These are phyloP conservation scores for Plusia festucae DNA, from an alignment of 2,888 invertebrate genomes.

Conservation along the genomic window DNA sequence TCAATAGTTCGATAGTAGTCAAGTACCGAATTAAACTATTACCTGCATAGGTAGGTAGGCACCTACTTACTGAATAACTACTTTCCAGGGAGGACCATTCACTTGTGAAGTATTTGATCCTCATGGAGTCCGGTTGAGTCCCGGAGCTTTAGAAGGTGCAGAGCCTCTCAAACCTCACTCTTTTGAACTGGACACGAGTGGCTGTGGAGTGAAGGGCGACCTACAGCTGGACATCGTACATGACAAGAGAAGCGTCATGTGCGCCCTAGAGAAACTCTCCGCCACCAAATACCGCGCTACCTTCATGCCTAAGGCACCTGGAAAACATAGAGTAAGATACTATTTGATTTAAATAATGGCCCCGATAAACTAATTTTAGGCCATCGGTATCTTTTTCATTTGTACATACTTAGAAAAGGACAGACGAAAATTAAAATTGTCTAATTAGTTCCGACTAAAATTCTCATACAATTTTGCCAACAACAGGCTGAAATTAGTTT, in stretches of 20 bases:
- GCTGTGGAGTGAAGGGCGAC: constrained; percentile 94
- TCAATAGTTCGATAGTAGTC: no score
- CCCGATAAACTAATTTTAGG: no score
- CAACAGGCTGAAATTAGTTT: no score
- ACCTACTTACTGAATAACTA: neutral
- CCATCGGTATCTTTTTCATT: no score
- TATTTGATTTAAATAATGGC: neutral
- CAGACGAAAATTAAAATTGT: no score
- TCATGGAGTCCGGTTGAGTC: constrained; percentile 94
- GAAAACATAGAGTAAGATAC: constrained; percentile 92
- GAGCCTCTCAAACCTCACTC: constrained; percentile 96
- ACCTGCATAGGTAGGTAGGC: no score
- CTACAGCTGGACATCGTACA: constrained; percentile 97
- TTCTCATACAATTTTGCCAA: no score
- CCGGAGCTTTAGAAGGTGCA: constrained; percentile 93
- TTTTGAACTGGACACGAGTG: constrained; percentile 91
- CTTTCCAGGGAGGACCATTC: constrained; percentile 96
- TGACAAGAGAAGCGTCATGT: constrained; percentile 95
- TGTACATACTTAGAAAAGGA: no score
- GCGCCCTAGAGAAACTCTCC: constrained; percentile 94
- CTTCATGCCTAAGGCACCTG: constrained; percentile 93
- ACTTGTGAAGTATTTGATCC: constrained; percentile 98
- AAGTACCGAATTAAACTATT: no score
- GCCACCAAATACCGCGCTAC: constrained; percentile 93
- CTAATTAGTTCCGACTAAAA: no score